A percentile compares a stretch with the other conserved stretches of the same genome.
phyloP scores from a whole-genome alignment of 1,140 invertebrate genomes.

The Campoletis sonorensis region DNA sequence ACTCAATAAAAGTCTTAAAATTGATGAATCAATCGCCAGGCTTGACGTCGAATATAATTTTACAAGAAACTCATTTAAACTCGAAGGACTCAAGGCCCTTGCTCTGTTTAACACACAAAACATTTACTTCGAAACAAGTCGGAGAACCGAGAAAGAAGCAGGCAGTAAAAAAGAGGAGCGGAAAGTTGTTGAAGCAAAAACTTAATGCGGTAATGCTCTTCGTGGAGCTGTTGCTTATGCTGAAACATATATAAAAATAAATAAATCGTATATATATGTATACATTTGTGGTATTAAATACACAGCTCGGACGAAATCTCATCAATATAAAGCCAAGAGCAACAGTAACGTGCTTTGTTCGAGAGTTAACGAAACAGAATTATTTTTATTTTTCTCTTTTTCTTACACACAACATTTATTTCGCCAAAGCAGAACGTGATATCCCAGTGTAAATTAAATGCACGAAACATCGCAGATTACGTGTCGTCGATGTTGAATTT shows the following conservation, averaged over 20 bases:
- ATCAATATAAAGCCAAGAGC: neutral
- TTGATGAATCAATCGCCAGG: no score
- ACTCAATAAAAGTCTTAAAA: no score
- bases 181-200: slow-evolving; percentile 47
- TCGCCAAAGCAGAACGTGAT: neutral
- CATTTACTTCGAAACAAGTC: neutral
- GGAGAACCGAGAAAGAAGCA: neutral
- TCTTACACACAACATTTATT: no score
- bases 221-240: neutral
- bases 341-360: slow-evolving; percentile 48
- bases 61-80: no score
- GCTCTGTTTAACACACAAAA: no score
- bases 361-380: slow-evolving; percentile 31
- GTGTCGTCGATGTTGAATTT: neutral
- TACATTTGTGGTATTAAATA: slow-evolving; percentile 4
- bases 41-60: no score
- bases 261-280: neutral
- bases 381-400: neutral
- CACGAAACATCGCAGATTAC: neutral
- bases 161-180: slow-evolving; percentile 52
- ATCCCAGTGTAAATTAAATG: neutral
- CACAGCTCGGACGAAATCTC: slow-evolving; percentile 4
- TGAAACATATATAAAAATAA: slow-evolving; percentile 35
- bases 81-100: no score
- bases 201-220: slow-evolving; percentile 13